Percentiles rank a stretch among this genome's conserved stretches.
phyloP scores from a whole-genome alignment of 2,797 vertebrate genomes.

The Lycodopsis pacificus region DNA sequence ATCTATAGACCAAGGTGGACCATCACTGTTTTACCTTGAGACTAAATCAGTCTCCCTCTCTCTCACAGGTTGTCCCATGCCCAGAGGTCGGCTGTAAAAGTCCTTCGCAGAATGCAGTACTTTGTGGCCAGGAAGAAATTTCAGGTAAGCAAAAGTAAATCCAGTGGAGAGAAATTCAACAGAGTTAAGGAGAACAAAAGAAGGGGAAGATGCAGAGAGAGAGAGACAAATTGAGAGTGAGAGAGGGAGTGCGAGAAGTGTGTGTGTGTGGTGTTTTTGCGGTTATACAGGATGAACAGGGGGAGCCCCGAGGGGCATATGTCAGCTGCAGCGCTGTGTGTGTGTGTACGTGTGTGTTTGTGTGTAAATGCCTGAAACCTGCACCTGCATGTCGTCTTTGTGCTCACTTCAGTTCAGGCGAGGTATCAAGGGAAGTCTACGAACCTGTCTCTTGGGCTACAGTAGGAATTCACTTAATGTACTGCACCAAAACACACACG shows the following conservation, averaged over 20 bases:
- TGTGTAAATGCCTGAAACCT: constrained; percentile 68
- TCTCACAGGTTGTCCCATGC: constrained; percentile 88
- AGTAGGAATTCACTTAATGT: constrained; percentile 58
- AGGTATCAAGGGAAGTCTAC: constrained; percentile 66
- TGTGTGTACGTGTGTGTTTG: constrained; percentile 37
- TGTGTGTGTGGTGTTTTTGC: constrained; percentile 9
- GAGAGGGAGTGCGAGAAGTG: constrained; percentile 35
- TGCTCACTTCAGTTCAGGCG: constrained; percentile 58
- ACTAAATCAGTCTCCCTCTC: constrained; percentile 40
- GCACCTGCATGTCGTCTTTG: constrained; percentile 74
- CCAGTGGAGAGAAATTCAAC: constrained; percentile 6
- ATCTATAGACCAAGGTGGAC: constrained; percentile 4
- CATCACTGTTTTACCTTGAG: constrained; percentile 5
- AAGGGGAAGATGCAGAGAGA: constrained; percentile 15
- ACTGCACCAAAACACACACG: constrained; percentile 18
- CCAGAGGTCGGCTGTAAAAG: constrained; percentile 89
- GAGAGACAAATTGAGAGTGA: constrained; percentile 36
- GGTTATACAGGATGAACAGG: constrained; percentile 59
- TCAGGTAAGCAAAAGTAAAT: constrained; percentile 85
- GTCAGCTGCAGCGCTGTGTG: constrained; percentile 54
- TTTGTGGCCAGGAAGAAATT: constrained; percentile 92
- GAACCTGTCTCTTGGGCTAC: constrained; percentile 58
- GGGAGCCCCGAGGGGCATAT: constrained; percentile 41
- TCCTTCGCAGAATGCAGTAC: constrained; percentile 92
- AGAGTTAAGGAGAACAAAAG: constrained; percentile 6